These are phyloP conservation scores for Luffia ferchaultella DNA, from an alignment of 2,888 invertebrate genomes.

Conservation along the genomic window DNA sequence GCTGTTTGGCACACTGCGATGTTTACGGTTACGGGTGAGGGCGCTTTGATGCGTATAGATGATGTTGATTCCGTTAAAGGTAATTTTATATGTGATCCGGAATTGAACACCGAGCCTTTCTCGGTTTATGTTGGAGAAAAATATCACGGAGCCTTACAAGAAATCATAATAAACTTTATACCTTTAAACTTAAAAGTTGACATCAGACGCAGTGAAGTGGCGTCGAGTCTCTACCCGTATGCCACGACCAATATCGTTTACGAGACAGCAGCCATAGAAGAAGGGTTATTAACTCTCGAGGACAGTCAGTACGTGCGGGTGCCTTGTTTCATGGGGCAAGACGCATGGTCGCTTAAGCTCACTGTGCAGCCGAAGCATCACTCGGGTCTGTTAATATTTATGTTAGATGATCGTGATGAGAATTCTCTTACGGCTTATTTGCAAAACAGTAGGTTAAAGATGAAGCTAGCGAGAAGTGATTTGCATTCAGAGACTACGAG, in stretches of 20 bases:
- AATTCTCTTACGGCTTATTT: constrained; percentile 39
- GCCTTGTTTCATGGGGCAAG: constrained; percentile 39
- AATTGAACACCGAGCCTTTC: constrained; percentile 36
- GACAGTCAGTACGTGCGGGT: constrained; percentile 40
- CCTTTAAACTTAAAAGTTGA: constrained; percentile 33
- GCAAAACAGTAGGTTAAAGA: constrained; percentile 42
- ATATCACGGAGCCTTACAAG: constrained; percentile 53
- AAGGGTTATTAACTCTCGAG: constrained; percentile 37
- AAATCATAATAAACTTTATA: constrained; percentile 50
- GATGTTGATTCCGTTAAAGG: constrained; percentile 32
- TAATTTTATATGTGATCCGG: constrained; percentile 44
- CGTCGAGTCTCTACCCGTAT: constrained; percentile 28
- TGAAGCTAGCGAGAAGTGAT: constrained; percentile 31
- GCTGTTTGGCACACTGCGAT: constrained; percentile 49
- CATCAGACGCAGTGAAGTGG: constrained; percentile 18
- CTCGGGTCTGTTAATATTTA: constrained; percentile 39
- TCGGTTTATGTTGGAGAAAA: constrained; percentile 45
- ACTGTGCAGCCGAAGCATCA: constrained; percentile 40
- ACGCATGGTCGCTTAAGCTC: constrained; percentile 42
- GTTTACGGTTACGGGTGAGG: constrained; percentile 40
- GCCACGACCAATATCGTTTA: constrained; percentile 43
- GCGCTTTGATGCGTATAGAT: constrained; percentile 40
- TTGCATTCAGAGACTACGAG: constrained; percentile 38
- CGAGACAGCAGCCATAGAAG: constrained; percentile 38
- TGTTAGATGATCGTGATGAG: constrained; percentile 24